Percentiles rank a stretch among this genome's conserved stretches.
Conservation (phyloP, 2,888 invertebrate genomes). For the Eupithecia inturbata region DNA sequence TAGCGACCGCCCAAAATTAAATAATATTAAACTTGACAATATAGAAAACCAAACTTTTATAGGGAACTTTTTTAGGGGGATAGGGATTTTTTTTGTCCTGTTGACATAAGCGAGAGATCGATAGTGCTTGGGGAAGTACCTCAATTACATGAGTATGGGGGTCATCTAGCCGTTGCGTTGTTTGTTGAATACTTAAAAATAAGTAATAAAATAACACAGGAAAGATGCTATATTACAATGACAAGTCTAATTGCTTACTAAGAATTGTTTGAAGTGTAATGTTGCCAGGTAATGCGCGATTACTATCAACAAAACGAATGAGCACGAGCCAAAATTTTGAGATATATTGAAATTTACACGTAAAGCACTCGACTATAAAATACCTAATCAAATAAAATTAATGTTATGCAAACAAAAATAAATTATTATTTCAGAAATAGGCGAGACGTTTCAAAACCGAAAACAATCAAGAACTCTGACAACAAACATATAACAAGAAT, state of each 20-base stretch:
- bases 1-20: neutral
- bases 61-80: too few relatives aligned
- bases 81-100: too few relatives aligned
- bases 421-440: neutral
- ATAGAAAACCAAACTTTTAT: neutral
- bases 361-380: neutral
- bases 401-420: neutral
- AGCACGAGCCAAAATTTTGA: neutral
- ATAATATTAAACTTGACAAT: neutral
- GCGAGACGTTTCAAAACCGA: conserved; percentile 1
- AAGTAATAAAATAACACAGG: neutral
- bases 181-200: neutral
- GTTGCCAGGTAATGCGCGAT: conserved; percentile 19
- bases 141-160: neutral
- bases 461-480: conserved; percentile 7
- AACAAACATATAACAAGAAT: conserved; percentile 16
- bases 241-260: conserved; percentile 12
- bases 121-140: neutral
- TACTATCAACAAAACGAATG: neutral
- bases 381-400: neutral
- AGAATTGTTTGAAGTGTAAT: conserved; percentile 17
- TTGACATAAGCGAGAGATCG: neutral
- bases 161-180: neutral
- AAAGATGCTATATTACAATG: conserved; percentile 11
- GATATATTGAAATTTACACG: neutral